These are phyloP conservation scores for Cottoperca gobio DNA, from an alignment of 2,797 vertebrate species.

Conservation along the genomic window DNA sequence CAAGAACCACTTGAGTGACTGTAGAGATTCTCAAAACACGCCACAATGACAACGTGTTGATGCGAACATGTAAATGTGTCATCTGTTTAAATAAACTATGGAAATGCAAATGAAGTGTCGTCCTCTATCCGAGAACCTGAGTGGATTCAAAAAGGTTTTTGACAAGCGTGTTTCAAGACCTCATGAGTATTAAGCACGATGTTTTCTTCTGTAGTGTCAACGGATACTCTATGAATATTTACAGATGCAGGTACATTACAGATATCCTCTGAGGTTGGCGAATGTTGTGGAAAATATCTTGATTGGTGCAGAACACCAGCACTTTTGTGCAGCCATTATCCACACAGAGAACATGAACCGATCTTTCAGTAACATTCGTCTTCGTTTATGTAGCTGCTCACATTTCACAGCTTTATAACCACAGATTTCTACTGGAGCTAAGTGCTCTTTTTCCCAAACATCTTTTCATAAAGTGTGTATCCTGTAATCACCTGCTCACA, in stretches of 20 bases:
- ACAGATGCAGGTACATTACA: background rate
- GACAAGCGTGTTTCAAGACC: background rate
- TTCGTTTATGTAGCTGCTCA: conserved; percentile 18
- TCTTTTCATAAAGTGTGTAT: conserved; percentile 19
- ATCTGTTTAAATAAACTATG: conserved; percentile 4
- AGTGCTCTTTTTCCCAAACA: conserved; percentile 29
- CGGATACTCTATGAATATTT: background rate
- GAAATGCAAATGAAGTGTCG: background rate
- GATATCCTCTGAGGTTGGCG: background rate
- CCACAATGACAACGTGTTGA: background rate
- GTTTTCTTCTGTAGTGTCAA: background rate
- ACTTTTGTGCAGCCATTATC: too few relatives aligned
- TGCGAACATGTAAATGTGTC: background rate
- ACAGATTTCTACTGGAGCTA: conserved; percentile 14
- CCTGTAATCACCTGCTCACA: conserved; percentile 7
- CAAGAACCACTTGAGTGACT: background rate
- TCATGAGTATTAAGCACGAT: background rate
- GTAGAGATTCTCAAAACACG: too few relatives aligned
- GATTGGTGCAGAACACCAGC: background rate
- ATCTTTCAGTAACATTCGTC: background rate
- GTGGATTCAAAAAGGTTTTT: background rate
- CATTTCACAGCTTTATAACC: conserved; percentile 10
- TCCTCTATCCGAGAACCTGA: background rate
- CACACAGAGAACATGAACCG: background rate
- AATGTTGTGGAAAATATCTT: background rate